A percentile compares a stretch with the other conserved stretches of the same genome.
Evolutionary conservation across 2,888 invertebrate genomes (phyloP).

Genomic region (Omphaloscelis lunosa): DNA sequence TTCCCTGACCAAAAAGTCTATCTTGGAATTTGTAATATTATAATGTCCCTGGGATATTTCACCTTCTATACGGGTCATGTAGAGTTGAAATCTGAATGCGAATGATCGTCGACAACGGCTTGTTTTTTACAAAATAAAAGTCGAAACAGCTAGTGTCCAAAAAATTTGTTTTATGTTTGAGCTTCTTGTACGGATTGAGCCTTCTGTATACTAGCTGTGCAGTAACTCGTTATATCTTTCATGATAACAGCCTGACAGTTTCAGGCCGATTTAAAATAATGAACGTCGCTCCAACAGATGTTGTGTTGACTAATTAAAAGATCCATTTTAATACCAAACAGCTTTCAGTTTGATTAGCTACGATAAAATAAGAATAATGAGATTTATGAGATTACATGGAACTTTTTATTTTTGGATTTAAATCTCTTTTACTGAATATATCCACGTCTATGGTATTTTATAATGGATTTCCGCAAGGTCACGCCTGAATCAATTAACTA

Average conservation of each 20-base stretch:
- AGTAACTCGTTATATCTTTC: slow-evolving; percentile 39
- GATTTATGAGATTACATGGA: neutral
- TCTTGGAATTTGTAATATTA: neutral
- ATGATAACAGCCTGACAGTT: slow-evolving; percentile 47
- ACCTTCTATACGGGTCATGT: neutral
- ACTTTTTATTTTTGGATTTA: neutral
- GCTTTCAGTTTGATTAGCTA: slow-evolving; percentile 14
- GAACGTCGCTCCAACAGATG: slow-evolving; percentile 29
- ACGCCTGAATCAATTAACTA: no score
- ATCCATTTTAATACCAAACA: slow-evolving; percentile 22
- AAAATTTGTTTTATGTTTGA: neutral
- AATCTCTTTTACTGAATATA: no score
- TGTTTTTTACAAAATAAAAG: neutral
- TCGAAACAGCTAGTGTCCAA: neutral
- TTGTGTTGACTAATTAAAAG: slow-evolving; percentile 44
- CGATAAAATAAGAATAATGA: neutral
- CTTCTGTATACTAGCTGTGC: slow-evolving; percentile 16
- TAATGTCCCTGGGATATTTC: neutral
- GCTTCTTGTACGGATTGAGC: neutral
- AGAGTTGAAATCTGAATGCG: neutral
- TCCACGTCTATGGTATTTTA: no score
- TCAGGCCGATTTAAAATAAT: slow-evolving; percentile 54
- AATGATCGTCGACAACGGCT: neutral
- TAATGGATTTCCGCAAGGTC: no score
- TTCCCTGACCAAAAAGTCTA: neutral